phyloP scores from a whole-genome alignment of 2,888 invertebrate species.

The Drosophila kanekoi region DNA sequence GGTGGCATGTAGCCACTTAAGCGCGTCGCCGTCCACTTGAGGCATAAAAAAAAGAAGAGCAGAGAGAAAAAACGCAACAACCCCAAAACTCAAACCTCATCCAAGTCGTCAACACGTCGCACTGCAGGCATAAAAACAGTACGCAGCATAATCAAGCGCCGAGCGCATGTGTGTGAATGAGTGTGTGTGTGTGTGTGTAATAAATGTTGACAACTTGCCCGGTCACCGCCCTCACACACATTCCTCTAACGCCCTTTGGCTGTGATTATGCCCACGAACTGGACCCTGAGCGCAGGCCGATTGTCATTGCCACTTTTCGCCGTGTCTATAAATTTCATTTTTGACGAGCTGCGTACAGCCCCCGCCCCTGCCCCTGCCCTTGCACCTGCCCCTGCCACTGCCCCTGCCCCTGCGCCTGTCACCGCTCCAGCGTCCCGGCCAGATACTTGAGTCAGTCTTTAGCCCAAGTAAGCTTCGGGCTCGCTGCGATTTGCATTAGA shows the following conservation, averaged over 20 bases:
- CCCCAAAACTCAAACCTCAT: constrained; percentile 61
- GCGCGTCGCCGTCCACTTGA: constrained; percentile 76
- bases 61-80: constrained; percentile 52
- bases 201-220: constrained; percentile 68
- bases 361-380: constrained; percentile 3
- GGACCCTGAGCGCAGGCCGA: constrained; percentile 58
- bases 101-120: constrained; percentile 73
- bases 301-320: constrained; percentile 70
- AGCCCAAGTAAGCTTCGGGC: constrained; percentile 20
- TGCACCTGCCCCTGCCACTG: neutral
- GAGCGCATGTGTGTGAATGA: constrained; percentile 10
- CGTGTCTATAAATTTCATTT: constrained; percentile 75
- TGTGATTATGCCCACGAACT: constrained; percentile 69
- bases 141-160: constrained; percentile 71
- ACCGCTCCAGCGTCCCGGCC: neutral
- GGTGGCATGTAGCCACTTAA: constrained; percentile 66
- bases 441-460: constrained; percentile 47
- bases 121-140: constrained; percentile 77
- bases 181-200: constrained; percentile 49
- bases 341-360: constrained; percentile 59
- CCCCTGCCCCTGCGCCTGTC: neutral
- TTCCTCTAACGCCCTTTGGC: constrained; percentile 55
- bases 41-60: constrained; percentile 56
- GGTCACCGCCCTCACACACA: constrained; percentile 39
- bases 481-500: constrained; percentile 64